Conservation (phyloP, 2,888 invertebrate species). For the Alloscopus bannaensis region DNA sequence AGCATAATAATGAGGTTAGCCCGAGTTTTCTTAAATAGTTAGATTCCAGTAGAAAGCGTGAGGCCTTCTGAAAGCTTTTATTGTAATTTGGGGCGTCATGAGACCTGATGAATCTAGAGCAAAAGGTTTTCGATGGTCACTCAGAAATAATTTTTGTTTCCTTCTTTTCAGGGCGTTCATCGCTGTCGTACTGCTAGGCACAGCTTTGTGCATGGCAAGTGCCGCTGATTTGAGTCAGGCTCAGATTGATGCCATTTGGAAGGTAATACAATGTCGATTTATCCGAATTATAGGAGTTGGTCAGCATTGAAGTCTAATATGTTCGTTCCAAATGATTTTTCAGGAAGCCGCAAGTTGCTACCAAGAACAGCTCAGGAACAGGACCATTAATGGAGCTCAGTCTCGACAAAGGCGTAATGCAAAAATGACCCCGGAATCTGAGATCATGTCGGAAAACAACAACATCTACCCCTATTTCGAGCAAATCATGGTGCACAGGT, state of each 20-base stretch:
- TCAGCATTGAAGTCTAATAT: background rate
- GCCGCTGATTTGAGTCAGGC: background rate
- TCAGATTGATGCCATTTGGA: conserved; percentile 39
- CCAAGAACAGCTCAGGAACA: conserved; percentile 16
- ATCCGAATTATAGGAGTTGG: background rate
- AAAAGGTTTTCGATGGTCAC: too few relatives aligned
- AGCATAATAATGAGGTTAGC: conserved; percentile 30
- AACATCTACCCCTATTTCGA: conserved; percentile 49
- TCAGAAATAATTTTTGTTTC: too few relatives aligned
- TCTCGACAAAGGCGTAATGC: conserved; percentile 36
- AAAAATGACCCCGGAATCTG: conserved; percentile 46
- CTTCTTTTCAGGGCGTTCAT: conserved; percentile 19
- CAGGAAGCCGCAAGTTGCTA: conserved; percentile 39
- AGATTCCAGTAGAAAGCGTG: too few relatives aligned
- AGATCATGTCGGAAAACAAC: conserved; percentile 44
- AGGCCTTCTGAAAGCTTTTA: too few relatives aligned
- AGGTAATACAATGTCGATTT: conserved; percentile 24
- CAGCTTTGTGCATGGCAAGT: conserved; percentile 35
- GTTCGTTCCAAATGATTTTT: background rate
- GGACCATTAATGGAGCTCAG: conserved; percentile 33
- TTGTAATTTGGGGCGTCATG: too few relatives aligned
- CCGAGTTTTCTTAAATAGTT: background rate
- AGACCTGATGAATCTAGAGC: too few relatives aligned
- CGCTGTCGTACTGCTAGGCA: conserved; percentile 34
- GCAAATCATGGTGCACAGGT: conserved; percentile 52